phyloP scores from a whole-genome alignment of 2,888 invertebrate species.

The Lepidochitona cinerea region DNA sequence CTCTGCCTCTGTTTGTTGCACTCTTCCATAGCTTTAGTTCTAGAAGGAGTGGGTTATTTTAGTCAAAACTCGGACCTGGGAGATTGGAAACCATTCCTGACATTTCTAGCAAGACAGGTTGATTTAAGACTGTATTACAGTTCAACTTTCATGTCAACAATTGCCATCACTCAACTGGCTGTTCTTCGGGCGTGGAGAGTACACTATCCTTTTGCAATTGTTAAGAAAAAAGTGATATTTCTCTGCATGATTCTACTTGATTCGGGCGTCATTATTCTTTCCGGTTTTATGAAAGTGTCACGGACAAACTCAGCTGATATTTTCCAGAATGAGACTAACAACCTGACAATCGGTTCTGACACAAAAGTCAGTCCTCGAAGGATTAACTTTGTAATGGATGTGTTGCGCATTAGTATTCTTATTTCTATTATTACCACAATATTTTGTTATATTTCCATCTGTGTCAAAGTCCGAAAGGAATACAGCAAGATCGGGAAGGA shows the following conservation, averaged over 20 bases:
- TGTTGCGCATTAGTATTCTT: background rate
- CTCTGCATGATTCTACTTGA: background rate
- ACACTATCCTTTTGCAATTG: background rate
- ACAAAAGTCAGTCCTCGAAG: background rate
- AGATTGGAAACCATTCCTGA: background rate
- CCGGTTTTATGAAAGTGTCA: background rate
- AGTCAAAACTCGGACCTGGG: background rate
- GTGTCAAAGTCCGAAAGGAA: background rate
- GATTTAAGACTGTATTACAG: background rate
- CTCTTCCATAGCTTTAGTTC: background rate
- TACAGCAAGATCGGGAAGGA: background rate
- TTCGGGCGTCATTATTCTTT: background rate
- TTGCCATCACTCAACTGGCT: background rate
- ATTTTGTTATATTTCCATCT: background rate
- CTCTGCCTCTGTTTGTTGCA: background rate
- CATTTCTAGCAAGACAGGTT: background rate
- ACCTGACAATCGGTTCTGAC: background rate
- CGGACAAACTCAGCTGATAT: background rate
- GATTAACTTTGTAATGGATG: background rate
- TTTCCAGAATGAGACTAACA: background rate
- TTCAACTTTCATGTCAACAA: background rate
- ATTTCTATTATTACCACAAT: no score
- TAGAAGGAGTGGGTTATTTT: background rate
- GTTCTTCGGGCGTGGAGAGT: background rate
- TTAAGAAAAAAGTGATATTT: background rate